Evolutionary conservation across 2,888 invertebrate species (phyloP).

Genomic region (Nymphalis urticae): DNA sequence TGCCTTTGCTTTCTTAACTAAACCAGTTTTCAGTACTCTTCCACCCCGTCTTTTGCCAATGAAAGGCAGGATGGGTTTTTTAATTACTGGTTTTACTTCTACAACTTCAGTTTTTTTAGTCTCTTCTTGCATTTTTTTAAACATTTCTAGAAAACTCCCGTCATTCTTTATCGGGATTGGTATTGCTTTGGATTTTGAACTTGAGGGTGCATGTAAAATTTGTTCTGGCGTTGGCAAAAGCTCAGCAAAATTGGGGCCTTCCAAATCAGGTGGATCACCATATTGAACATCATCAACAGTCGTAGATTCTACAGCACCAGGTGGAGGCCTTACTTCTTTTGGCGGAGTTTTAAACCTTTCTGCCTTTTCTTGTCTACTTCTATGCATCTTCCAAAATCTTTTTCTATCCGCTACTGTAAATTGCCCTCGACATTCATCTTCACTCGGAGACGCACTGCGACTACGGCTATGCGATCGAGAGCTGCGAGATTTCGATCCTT

Average conservation of each 20-base stretch:
- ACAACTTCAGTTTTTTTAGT: constrained; percentile 73
- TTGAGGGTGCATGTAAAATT: constrained; percentile 53
- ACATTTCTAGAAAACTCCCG: constrained; percentile 94
- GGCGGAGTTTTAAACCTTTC: constrained; percentile 58
- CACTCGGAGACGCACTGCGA: constrained; percentile 56
- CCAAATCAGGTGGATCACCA: constrained; percentile 73
- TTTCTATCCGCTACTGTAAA: constrained; percentile 76
- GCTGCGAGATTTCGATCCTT: constrained; percentile 53
- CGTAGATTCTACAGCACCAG: constrained; percentile 65
- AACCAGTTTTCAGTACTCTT: constrained; percentile 92
- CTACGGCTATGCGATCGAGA: constrained; percentile 55
- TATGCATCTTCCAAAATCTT: constrained; percentile 72
- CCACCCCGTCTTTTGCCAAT: constrained; percentile 93
- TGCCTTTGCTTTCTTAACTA: constrained; percentile 91
- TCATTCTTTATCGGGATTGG: constrained; percentile 91
- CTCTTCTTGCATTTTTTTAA: constrained; percentile 92
- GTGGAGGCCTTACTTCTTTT: constrained; percentile 68
- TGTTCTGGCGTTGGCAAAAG: constrained; percentile 57
- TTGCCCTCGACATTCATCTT: constrained; percentile 72
- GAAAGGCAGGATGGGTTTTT: constrained; percentile 72
- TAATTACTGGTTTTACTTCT: constrained; percentile 65
- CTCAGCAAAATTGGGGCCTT: constrained; percentile 74
- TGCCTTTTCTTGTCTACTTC: constrained; percentile 57
- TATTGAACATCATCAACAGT: constrained; percentile 67
- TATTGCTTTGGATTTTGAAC: constrained; percentile 76